Evolutionary conservation across 2,888 invertebrate species (phyloP), one percentile per base, ranked within the genome.

Genomic region (Phrixothrix hirtus): DNA sequence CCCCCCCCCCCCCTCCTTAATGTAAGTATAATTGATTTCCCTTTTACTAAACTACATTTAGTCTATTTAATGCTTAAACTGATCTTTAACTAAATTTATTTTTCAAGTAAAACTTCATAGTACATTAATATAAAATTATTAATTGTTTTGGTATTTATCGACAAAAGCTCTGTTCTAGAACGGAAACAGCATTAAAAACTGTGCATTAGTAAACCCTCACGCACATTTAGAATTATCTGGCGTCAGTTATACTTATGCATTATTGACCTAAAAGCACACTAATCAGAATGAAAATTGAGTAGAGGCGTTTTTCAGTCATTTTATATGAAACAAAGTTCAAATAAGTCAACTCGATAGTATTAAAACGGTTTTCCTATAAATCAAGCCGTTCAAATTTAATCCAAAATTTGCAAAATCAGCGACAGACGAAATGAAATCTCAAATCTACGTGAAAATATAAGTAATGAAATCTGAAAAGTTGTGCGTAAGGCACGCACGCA

Each of bases 391-490:
- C 17, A 48, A 42, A 42, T 48, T 48, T 48, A 32, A 29, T 36
- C 42, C 36, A 15, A 13, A 44, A 50, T 44, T 42, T 50, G 50
- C 32, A 31, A 44, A 50, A 43, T 43, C 39, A 45, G 38, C 45
- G 30, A 16, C 12, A 21, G 51, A 26, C 44, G 32, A 46, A 47
- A 52, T 52, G 46, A 56, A 46, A 56, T 52, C 46, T 31, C 31
- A 55, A 51, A 52, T 46, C 29, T 56, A 51, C 47, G 46, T 47
- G 46, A 47, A 56, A 42, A 50, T 29, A 50, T 36, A 47, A 37
- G 51, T 44, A 56, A 56, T 56, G 55, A 56, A 56, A 56, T 52
- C 39, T 42, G 43, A 51, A 51, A 52, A 52, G 55, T 52, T 47
- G 52, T 52, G 55, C 51, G 51, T 56, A 52, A 56, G 43, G 45